Evolutionary conservation across 2,888 invertebrate genomes (phyloP).

Genomic region (Archips xylosteana): DNA sequence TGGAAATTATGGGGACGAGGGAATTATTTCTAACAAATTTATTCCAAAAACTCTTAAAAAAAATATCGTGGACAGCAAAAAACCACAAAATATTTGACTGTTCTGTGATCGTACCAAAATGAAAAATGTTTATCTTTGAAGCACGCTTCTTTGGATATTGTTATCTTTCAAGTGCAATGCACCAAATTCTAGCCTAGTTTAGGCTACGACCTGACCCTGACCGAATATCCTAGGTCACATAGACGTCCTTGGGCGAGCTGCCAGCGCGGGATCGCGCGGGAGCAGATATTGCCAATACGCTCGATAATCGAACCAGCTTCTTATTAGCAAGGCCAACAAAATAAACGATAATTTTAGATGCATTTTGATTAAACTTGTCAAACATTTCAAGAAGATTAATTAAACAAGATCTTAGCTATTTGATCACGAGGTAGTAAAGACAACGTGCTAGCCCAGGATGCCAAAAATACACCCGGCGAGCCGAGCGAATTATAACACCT

Average conservation of each 20-base stretch:
- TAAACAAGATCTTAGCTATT: conserved; percentile 3
- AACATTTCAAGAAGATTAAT: conserved; percentile 11
- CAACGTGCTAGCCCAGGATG: conserved; percentile 48
- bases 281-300: conserved; percentile 70
- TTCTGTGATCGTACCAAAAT: too few species aligned
- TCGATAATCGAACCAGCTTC: conserved; percentile 55
- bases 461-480: conserved; percentile 62
- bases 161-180: conserved; percentile 26
- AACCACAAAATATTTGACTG: too few species aligned
- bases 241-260: conserved; percentile 76
- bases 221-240: conserved; percentile 73
- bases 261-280: conserved; percentile 65
- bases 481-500: conserved; percentile 52
- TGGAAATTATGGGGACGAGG: too few species aligned
- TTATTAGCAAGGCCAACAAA: conserved; percentile 46
- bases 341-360: conserved; percentile 4
- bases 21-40: too few species aligned
- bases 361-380: conserved; percentile 18
- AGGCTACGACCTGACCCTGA: conserved; percentile 66
- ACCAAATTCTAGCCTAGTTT: conserved; percentile 41
- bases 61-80: too few species aligned
- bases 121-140: background rate
- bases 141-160: background rate
- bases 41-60: too few species aligned
- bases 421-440: conserved; percentile 17